phyloP scores from a whole-genome alignment of 2,888 invertebrate species.

The Amaurobius ferox region DNA sequence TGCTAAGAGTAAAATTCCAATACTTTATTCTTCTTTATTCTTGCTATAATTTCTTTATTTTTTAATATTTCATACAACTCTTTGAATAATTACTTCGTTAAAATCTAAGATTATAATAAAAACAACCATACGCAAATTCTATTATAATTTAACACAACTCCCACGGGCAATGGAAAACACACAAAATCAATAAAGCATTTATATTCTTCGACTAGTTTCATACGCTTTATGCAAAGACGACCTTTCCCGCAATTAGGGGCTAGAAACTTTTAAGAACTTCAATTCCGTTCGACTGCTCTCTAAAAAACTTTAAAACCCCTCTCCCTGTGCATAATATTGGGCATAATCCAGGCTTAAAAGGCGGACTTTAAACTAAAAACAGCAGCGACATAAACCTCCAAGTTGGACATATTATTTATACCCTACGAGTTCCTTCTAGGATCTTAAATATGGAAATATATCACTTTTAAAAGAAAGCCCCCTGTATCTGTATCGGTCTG shows the following conservation, averaged over 20 bases:
- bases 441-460: conserved; percentile 61
- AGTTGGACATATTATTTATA: conserved; percentile 51
- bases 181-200: too few relatives aligned
- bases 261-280: not conserved
- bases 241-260: not conserved
- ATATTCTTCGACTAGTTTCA: not conserved
- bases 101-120: too few relatives aligned
- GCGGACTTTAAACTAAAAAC: not conserved
- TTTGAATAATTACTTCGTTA: too few relatives aligned
- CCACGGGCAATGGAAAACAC: too few relatives aligned
- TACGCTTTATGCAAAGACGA: not conserved
- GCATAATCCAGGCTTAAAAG: conserved; percentile 5
- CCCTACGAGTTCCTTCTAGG: conserved; percentile 11
- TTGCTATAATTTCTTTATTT: too few relatives aligned
- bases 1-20: too few relatives aligned
- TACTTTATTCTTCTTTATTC: too few relatives aligned
- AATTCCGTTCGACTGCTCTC: not conserved
- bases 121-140: too few relatives aligned
- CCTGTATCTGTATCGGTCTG: conserved; percentile 10
- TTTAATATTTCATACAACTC: too few relatives aligned
- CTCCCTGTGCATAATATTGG: conserved; percentile 23
- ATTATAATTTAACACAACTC: too few relatives aligned
- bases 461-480: conserved; percentile 45
- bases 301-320: conserved; percentile 19
- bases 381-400: not conserved